These are phyloP conservation scores for Syndactyla subalaris DNA, from an alignment of 2,797 vertebrate genomes.

Conservation along the genomic window DNA sequence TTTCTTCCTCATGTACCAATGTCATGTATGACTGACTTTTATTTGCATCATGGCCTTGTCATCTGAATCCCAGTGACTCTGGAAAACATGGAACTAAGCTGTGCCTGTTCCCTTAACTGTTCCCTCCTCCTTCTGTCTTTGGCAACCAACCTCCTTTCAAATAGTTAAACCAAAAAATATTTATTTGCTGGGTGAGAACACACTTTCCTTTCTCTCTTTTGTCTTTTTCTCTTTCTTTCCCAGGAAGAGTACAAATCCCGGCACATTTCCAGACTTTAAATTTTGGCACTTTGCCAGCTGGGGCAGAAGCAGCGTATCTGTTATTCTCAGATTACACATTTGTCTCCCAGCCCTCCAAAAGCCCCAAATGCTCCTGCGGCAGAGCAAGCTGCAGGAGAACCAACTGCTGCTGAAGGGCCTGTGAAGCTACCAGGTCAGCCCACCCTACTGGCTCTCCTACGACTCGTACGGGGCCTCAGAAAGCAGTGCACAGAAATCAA, in stretches of 20 bases:
- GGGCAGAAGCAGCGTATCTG: background rate
- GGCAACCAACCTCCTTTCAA: background rate
- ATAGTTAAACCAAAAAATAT: background rate
- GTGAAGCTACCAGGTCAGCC: background rate
- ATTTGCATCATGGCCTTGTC: background rate
- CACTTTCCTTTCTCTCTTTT: background rate
- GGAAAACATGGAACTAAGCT: background rate
- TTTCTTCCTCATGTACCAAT: background rate
- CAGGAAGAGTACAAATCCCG: background rate
- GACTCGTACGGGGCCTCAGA: fast-evolving
- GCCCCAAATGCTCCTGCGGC: fast-evolving
- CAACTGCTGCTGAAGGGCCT: fast-evolving
- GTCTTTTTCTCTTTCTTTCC: background rate
- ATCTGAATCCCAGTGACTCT: background rate
- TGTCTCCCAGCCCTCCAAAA: background rate
- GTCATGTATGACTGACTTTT: background rate
- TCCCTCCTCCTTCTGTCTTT: background rate
- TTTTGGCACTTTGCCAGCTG: background rate
- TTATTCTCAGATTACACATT: background rate
- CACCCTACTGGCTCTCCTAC: fast-evolving
- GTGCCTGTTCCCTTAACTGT: background rate
- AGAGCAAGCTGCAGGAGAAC: background rate
- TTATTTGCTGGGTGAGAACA: background rate
- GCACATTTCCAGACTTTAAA: background rate
- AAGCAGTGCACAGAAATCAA: background rate